These are phyloP conservation scores for Caenorhabditis becei DNA, from an alignment of 2,888 invertebrate genomes.

Conservation along the genomic window DNA sequence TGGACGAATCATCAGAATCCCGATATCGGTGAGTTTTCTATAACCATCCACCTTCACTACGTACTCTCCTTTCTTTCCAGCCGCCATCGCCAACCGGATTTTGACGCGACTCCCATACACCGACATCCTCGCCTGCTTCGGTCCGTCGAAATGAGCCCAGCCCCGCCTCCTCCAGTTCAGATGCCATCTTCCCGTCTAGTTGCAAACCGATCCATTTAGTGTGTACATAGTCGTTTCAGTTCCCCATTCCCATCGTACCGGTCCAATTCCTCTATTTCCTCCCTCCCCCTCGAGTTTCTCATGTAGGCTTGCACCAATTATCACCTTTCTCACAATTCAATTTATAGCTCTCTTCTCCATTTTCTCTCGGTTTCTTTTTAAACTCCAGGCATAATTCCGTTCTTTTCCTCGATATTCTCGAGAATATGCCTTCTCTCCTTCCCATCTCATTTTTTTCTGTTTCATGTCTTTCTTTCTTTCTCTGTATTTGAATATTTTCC, in stretches of 20 bases:
- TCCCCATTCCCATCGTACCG: background rate
- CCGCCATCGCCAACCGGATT: background rate
- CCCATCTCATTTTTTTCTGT: background rate
- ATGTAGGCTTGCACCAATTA: background rate
- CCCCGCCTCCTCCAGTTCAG: conserved; percentile 1
- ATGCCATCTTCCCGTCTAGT: conserved; percentile 34
- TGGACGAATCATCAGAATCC: conserved; percentile 49
- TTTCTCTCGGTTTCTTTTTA: conserved; percentile 25
- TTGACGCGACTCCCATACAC: conserved; percentile 16
- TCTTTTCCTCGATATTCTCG: background rate
- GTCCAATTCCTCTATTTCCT: conserved; percentile 10
- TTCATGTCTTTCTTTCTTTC: background rate
- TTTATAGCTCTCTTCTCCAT: conserved; percentile 34
- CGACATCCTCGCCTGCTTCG: conserved; percentile 19
- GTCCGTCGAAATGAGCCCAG: conserved; percentile 3
- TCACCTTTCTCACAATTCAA: conserved; percentile 14
- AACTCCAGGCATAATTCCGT: conserved; percentile 31
- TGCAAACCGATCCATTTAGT: conserved; percentile 6
- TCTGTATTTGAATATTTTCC: background rate
- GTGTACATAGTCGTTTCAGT: conserved; percentile 27
- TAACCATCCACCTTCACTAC: background rate
- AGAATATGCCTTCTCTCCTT: background rate
- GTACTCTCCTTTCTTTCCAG: conserved; percentile 30
- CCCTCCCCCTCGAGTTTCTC: conserved; percentile 12
- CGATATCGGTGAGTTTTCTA: conserved; percentile 46